A percentile compares a stretch with the other conserved stretches of the same genome.
Evolutionary conservation across 2,888 invertebrate genomes (phyloP).

Genomic region (Yponomeuta sedellus): DNA sequence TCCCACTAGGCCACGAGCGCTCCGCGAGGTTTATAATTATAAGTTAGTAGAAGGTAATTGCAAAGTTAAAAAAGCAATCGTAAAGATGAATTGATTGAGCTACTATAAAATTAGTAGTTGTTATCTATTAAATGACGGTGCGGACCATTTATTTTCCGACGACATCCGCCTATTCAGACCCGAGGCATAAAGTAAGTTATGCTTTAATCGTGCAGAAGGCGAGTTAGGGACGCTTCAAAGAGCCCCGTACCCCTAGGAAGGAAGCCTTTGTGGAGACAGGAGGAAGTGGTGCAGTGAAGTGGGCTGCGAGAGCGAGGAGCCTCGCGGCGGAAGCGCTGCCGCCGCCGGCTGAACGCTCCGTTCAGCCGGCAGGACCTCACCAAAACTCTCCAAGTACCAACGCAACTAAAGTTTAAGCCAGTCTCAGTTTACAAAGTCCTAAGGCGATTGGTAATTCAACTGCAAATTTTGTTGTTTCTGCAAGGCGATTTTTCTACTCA

Average conservation of each 20-base stretch:
- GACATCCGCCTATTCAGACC: no score
- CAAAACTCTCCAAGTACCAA: neutral
- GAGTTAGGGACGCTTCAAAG: neutral
- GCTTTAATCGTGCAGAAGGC: neutral
- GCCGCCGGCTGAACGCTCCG: neutral
- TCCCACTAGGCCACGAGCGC: no score
- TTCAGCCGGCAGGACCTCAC: neutral
- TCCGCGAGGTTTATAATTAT: no score
- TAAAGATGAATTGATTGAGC: no score
- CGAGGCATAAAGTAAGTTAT: neutral
- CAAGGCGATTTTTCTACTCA: no score
- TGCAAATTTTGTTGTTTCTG: no score
- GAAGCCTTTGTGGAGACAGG: slow-evolving; percentile 6
- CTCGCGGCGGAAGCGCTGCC: neutral
- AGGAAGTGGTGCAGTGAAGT: neutral
- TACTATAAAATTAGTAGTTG: no score
- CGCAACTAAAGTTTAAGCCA: neutral
- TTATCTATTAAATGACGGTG: no score
- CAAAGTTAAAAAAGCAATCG: no score
- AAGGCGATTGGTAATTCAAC: neutral
- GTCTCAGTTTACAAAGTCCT: neutral
- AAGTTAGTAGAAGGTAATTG: no score
- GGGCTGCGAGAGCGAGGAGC: neutral
- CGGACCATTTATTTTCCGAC: no score
- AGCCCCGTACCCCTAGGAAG: neutral